Base-by-base conservation (phyloP, 1,140 invertebrate genomes). In the Apis cerana region DNA sequence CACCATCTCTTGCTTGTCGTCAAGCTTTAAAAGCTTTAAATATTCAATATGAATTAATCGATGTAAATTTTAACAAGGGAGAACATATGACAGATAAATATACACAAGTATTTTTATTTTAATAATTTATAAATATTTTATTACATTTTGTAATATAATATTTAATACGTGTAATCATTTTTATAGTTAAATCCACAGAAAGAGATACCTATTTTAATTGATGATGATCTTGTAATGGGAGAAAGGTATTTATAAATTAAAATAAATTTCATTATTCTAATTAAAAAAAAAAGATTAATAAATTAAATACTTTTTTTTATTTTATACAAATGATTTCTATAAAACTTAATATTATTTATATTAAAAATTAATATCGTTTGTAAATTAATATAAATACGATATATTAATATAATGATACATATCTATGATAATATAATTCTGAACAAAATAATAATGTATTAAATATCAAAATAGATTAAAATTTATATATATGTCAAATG, bases 101-200 rank as follows among this genome's bases (percentile, higher is more conserved):
- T 93, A 95, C 94, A 54, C 93, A 96, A 95, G 96, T 97, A 94
- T 81, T 82, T 62, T 72, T 68, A 43, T 84, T 23, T 23, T 48
- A 67, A 48, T 65, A 64, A 74, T 2, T 50, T 19, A 58, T 54
- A 12, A 52, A 48, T 58, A 11, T 17, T 23, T 17, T 61, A 52
- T 52, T 19, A 68, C 0, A 9, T 19, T 5, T 50, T 0, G 7
- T n/a, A 17, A 64, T 19, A 33, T 33, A 27, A 27, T 2, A 17
- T 27, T 8, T 64, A 64, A 17, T 64, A 33, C 23, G 1, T 61
- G 12, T 50, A 50, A 75, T 75, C 80, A 80, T 56, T 75, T 70
- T 91, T 94, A 59, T 90, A 97, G 97, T 95, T 96, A 92, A 97
- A 97, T 94, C 97, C 97, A 7, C 97, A 97, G 93, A 97, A 97